These are phyloP conservation scores for Drosophila hamatofila DNA, from an alignment of 2,888 invertebrate species.

Conservation along the genomic window DNA sequence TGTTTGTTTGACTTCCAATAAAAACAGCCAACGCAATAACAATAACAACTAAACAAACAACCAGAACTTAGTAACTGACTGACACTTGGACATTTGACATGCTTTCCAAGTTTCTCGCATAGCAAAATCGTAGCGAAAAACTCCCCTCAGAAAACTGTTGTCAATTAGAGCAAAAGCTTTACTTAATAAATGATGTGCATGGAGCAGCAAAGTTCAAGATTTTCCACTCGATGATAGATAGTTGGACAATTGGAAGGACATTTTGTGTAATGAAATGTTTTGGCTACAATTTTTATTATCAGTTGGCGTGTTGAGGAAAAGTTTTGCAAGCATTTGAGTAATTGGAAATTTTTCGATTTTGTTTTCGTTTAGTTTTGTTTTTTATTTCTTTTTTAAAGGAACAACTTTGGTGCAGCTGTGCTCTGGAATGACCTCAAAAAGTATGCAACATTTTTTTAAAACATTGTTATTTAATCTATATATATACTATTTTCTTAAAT, in stretches of 20 bases:
- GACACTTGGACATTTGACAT: slow-evolving; percentile 70
- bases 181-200: slow-evolving; percentile 62
- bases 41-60: slow-evolving; percentile 26
- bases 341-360: slow-evolving; percentile 5
- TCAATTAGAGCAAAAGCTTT: slow-evolving; percentile 64
- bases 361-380: neutral
- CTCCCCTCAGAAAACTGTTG: slow-evolving; percentile 27
- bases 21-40: slow-evolving; percentile 14
- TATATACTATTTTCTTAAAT: too few species aligned
- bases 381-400: neutral
- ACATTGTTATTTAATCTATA: neutral
- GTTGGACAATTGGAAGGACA: slow-evolving; percentile 19
- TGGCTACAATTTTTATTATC: slow-evolving; percentile 17
- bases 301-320: neutral
- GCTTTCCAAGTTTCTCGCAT: slow-evolving; percentile 34
- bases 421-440: neutral
- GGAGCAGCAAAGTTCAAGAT: slow-evolving; percentile 54
- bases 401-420: neutral
- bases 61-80: slow-evolving; percentile 29
- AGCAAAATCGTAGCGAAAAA: neutral
- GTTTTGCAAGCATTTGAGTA: neutral
- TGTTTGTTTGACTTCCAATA: slow-evolving; percentile 16
- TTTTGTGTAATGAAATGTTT: slow-evolving; percentile 10
- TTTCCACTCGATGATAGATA: slow-evolving; percentile 25
- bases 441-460: neutral